phyloP scores from a whole-genome alignment of 2,113 vertebrate genomes.

The Ptilorrhoa leucosticta region DNA sequence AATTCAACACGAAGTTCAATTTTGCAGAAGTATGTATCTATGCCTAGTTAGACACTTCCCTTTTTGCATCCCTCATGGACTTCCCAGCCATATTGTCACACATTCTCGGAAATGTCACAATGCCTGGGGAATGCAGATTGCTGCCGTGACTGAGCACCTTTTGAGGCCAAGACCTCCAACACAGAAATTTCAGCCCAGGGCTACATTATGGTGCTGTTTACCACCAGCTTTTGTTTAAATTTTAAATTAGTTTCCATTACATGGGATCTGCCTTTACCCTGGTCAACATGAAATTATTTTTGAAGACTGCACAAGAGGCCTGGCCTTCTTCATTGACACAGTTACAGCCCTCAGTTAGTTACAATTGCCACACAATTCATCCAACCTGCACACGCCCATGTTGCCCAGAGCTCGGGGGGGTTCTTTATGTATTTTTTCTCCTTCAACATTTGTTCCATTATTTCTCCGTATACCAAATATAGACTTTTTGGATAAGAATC shows the following conservation, averaged over 20 bases:
- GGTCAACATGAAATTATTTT: neutral
- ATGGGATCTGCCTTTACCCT: too few relatives aligned
- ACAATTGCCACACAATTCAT: fast-evolving
- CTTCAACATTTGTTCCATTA: neutral
- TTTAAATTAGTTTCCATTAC: neutral
- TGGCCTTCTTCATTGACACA: fast-evolving
- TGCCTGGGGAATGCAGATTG: neutral
- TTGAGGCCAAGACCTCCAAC: neutral
- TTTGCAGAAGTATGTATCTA: neutral
- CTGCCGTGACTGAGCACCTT: fast-evolving
- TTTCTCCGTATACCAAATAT: fast-evolving
- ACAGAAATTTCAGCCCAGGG: neutral
- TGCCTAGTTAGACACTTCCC: neutral
- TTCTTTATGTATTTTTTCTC: fast-evolving
- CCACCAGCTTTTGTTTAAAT: neutral
- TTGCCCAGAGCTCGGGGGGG: fast-evolving
- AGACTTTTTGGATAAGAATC: neutral
- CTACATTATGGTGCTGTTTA: fast-evolving
- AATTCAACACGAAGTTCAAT: neutral
- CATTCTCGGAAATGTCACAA: neutral
- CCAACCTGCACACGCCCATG: fast-evolving
- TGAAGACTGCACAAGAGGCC: fast-evolving
- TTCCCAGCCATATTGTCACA: neutral
- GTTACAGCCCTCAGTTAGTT: fast-evolving
- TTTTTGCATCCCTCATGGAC: neutral